Percentiles rank a stretch among this genome's conserved stretches.
Evolutionary conservation across 2,797 vertebrate genomes (phyloP).

Genomic region (Semotilus atromaculatus): DNA sequence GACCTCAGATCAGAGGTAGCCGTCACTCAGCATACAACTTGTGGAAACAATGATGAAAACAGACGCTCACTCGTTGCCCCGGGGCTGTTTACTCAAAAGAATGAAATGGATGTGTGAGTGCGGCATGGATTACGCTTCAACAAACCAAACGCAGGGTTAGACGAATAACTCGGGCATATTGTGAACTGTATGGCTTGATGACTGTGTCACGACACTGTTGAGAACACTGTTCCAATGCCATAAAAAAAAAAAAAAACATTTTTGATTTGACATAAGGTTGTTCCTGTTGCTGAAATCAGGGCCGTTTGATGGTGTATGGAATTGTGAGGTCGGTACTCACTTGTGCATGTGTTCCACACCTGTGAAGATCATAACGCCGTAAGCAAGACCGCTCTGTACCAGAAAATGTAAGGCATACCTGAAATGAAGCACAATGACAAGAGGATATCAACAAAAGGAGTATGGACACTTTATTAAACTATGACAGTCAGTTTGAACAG

Average conservation of each 20-base stretch:
- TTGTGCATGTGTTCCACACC: slow-evolving; percentile 96
- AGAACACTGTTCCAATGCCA: background rate
- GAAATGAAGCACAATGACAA: slow-evolving; percentile 48
- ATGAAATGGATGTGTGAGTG: background rate
- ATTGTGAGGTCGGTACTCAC: slow-evolving; percentile 76
- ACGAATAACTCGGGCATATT: background rate
- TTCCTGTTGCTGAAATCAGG: background rate
- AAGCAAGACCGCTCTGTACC: slow-evolving; percentile 94
- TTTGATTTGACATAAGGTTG: background rate
- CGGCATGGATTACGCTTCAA: background rate
- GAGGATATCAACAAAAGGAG: background rate
- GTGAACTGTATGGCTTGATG: background rate
- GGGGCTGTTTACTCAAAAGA: background rate
- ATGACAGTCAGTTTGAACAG: background rate
- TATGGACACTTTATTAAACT: background rate
- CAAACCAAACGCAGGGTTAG: background rate
- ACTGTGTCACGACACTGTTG: background rate
- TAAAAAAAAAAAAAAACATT: background rate
- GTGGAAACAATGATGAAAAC: slow-evolving; percentile 6
- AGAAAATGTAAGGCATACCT: slow-evolving; percentile 99
- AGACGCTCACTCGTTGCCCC: background rate
- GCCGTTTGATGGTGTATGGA: background rate
- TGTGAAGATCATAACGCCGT: slow-evolving; percentile 90
- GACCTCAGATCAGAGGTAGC: slow-evolving; percentile 24
- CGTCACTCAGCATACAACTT: background rate